Evolutionary conservation across 2,113 vertebrate genomes (phyloP).

Genomic region (Podilymbus podiceps): DNA sequence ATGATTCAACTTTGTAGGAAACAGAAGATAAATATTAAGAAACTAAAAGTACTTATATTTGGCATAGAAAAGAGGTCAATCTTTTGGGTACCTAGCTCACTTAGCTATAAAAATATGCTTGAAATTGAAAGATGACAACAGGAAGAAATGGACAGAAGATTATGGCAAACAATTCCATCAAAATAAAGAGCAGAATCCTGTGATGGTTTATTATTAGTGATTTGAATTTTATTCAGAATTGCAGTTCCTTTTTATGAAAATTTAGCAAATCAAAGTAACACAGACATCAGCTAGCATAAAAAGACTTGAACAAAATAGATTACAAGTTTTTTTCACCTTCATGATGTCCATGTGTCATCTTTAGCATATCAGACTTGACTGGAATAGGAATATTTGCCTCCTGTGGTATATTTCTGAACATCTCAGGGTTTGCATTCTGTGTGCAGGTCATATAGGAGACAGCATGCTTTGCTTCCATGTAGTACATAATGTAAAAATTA

Average conservation of each 20-base stretch:
- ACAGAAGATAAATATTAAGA: background rate
- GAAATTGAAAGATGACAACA: background rate
- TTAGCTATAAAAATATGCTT: background rate
- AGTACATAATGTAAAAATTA: slow-evolving; percentile 99
- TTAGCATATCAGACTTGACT: slow-evolving; percentile 78
- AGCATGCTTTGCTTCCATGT: slow-evolving; percentile 90
- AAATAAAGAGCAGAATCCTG: background rate
- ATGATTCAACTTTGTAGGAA: background rate
- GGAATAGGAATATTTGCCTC: slow-evolving; percentile 88
- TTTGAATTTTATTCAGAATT: background rate
- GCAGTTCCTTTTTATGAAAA: background rate
- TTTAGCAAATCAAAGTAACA: background rate
- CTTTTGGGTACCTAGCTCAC: background rate
- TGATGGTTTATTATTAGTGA: background rate
- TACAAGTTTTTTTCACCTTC: slow-evolving; percentile 74
- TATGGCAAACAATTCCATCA: background rate
- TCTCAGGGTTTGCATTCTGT: slow-evolving; percentile 77
- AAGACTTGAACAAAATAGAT: background rate
- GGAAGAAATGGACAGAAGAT: background rate
- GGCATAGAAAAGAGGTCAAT: background rate
- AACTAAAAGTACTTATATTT: background rate
- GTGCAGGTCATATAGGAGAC: slow-evolving; percentile 90
- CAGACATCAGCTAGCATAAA: background rate
- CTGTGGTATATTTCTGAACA: slow-evolving; percentile 85
- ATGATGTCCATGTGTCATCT: slow-evolving; percentile 80